These are phyloP conservation scores for Drosophila baimaii DNA, from an alignment of 1,140 invertebrate species.

Conservation along the genomic window DNA sequence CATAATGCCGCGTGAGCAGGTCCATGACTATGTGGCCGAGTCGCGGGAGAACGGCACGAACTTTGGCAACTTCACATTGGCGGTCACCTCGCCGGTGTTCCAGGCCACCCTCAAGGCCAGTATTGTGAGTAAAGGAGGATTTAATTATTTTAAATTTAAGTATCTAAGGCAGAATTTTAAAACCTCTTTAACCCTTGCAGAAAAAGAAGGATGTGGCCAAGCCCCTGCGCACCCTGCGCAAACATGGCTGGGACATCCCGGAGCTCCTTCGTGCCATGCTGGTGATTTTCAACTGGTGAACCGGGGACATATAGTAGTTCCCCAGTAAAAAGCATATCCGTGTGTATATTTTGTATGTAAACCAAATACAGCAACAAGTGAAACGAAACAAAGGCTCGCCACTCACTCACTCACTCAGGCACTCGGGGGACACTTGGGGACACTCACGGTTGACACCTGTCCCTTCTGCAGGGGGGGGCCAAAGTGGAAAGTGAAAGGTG, in stretches of 20 bases:
- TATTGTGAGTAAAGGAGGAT: conserved; percentile 36
- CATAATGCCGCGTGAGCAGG: conserved; percentile 40
- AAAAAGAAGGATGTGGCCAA: conserved; percentile 47
- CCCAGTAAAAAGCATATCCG: neutral
- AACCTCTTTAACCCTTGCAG: conserved; percentile 16
- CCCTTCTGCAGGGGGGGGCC: neutral
- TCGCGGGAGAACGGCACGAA: conserved; percentile 9
- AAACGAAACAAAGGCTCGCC: conserved; percentile 13
- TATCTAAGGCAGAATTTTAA: neutral
- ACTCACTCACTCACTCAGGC: conserved; percentile 1
- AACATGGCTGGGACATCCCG: conserved; percentile 59
- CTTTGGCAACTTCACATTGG: conserved; percentile 46
- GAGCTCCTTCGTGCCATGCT: conserved; percentile 39
- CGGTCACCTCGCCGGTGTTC: conserved; percentile 46
- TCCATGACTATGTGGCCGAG: conserved; percentile 31
- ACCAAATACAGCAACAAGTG: conserved; percentile 52
- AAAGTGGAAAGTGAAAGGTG: conserved; percentile 5
- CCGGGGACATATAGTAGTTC: neutral
- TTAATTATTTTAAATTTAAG: neutral
- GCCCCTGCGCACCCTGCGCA: conserved; percentile 47
- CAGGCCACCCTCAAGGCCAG: conserved; percentile 45
- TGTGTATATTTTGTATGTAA: conserved; percentile 34
- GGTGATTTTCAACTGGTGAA: conserved; percentile 61
- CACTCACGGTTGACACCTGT: conserved; percentile 28
- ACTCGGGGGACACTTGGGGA: neutral